A percentile compares a stretch with the other conserved stretches of the same genome.
Evolutionary conservation across 2,888 invertebrate genomes (phyloP).

Genomic region (Lycaena phlaeas): DNA sequence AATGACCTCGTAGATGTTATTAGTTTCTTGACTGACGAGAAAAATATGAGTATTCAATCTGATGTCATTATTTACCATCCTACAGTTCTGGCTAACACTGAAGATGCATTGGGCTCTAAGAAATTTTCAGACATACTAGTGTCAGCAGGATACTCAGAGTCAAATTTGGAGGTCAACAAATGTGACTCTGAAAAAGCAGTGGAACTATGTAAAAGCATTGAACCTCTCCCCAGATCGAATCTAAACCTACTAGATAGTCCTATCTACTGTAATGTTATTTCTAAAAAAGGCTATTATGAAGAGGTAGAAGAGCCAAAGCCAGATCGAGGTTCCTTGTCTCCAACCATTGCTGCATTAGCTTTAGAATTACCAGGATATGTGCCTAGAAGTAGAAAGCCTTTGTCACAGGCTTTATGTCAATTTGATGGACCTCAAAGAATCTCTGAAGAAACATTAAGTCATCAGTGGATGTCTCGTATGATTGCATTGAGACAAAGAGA

Average conservation of each 20-base stretch:
- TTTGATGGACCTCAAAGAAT: slow-evolving; percentile 57
- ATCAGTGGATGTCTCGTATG: slow-evolving; percentile 73
- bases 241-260: slow-evolving; percentile 40
- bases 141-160: slow-evolving; percentile 25
- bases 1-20: slow-evolving; percentile 52
- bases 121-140: slow-evolving; percentile 39
- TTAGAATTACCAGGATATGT: slow-evolving; percentile 63
- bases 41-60: slow-evolving; percentile 38
- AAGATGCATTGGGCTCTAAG: slow-evolving; percentile 30
- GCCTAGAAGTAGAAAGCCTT: slow-evolving; percentile 49
- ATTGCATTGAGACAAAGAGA: slow-evolving; percentile 65
- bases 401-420: slow-evolving; percentile 33
- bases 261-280: slow-evolving; percentile 48
- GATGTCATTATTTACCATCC: slow-evolving; percentile 62
- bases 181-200: slow-evolving; percentile 62
- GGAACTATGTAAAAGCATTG: slow-evolving; percentile 37
- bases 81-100: slow-evolving; percentile 57
- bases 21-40: slow-evolving; percentile 44
- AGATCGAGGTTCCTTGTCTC: slow-evolving; percentile 40
- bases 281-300: slow-evolving; percentile 27
- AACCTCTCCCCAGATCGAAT: slow-evolving; percentile 43
- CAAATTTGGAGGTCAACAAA: slow-evolving; percentile 41
- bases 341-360: slow-evolving; percentile 58
- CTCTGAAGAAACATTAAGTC: slow-evolving; percentile 67
- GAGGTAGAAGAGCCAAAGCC: slow-evolving; percentile 27